Percentiles rank a stretch among this genome's conserved stretches.
Evolutionary conservation across 2,888 invertebrate genomes (phyloP).

Genomic region (Cataglyphis livida): DNA sequence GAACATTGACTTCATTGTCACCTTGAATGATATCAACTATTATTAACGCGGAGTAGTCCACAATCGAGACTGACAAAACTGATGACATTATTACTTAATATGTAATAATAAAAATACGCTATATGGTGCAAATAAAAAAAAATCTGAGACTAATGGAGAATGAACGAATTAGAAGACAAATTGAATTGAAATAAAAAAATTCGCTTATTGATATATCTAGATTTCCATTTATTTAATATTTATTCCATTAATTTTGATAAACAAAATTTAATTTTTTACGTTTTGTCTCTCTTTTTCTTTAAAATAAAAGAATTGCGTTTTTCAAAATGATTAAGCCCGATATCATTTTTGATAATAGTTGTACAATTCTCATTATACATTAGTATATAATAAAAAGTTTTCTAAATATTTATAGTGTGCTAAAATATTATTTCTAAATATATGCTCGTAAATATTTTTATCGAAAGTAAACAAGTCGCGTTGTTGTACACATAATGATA

Average conservation of each 20-base stretch:
- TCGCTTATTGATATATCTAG: neutral
- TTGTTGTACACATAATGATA: neutral
- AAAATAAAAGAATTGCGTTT: neutral
- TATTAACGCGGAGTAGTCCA: neutral
- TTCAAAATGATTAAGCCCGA: neutral
- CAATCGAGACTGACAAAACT: constrained; percentile 25
- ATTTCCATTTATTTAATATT: neutral
- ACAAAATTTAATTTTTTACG: neutral
- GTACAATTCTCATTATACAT: neutral
- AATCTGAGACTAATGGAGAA: neutral
- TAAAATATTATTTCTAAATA: neutral
- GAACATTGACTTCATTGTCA: neutral
- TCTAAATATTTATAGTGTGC: neutral
- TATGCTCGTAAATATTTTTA: neutral
- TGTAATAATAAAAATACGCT: constrained; percentile 13
- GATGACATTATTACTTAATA: neutral
- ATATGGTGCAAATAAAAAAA: constrained; percentile 33
- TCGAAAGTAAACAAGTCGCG: neutral
- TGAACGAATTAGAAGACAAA: neutral
- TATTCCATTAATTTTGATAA: neutral
- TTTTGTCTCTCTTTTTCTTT: neutral
- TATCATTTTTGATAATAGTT: neutral
- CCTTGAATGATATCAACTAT: neutral
- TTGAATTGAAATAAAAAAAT: neutral
- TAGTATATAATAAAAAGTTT: neutral